Evolutionary conservation across 2,888 invertebrate species (phyloP).

Genomic region (Neoaliturus tenellus): DNA sequence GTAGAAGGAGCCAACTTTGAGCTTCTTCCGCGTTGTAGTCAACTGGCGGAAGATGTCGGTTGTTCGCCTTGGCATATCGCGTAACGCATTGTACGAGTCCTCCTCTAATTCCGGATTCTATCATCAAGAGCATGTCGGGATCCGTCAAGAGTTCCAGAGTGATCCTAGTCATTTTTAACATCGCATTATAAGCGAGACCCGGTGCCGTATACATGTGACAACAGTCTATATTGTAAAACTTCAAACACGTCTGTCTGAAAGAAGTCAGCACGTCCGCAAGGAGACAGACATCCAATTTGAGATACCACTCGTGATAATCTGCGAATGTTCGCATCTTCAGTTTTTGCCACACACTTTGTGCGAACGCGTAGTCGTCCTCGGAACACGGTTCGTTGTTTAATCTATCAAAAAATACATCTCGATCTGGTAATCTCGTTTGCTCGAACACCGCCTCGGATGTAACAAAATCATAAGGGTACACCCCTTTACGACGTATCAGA

Average conservation of each 20-base stretch:
- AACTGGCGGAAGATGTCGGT: too few species aligned
- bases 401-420: neutral
- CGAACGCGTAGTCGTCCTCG: slow-evolving; percentile 68
- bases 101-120: slow-evolving; percentile 58
- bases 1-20: too few species aligned
- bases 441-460: neutral
- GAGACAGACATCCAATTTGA: slow-evolving; percentile 49
- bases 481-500: neutral
- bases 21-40: too few species aligned
- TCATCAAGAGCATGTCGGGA: slow-evolving; percentile 52
- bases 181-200: slow-evolving; percentile 35
- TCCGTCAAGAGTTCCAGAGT: slow-evolving; percentile 57
- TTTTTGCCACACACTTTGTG: slow-evolving; percentile 68
- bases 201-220: slow-evolving; percentile 49
- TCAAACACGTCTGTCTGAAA: slow-evolving; percentile 49
- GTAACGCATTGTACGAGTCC: slow-evolving; percentile 41
- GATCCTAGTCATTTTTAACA: slow-evolving; percentile 49
- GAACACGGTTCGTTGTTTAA: slow-evolving; percentile 57
- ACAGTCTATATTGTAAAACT: slow-evolving; percentile 49
- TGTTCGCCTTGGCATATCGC: slow-evolving; percentile 37
- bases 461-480: neutral
- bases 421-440: neutral
- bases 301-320: slow-evolving; percentile 66
- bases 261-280: slow-evolving; percentile 56
- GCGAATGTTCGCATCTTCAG: slow-evolving; percentile 68